phyloP scores from a whole-genome alignment of 2,113 vertebrate species.

The Tragelaphus buxtoni region DNA sequence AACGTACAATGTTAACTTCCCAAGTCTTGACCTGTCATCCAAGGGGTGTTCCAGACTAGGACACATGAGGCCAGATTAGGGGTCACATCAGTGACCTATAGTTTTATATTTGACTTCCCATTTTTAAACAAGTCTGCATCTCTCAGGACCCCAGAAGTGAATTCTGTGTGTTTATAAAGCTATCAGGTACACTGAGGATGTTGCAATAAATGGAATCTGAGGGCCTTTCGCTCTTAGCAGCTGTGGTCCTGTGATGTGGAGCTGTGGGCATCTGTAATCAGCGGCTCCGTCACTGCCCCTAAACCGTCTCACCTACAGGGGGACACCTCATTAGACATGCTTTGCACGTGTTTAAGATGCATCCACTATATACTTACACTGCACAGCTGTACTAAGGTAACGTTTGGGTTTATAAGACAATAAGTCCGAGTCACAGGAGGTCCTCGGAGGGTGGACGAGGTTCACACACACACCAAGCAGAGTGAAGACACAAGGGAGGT shows the following conservation, averaged over 20 bases:
- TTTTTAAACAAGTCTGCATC: not conserved
- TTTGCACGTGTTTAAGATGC: rapidly evolving
- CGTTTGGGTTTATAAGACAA: rapidly evolving
- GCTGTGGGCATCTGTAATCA: rapidly evolving
- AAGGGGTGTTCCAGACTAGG: rapidly evolving
- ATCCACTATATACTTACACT: rapidly evolving
- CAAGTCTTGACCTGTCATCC: not conserved
- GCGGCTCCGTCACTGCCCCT: rapidly evolving
- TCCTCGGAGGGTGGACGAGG: rapidly evolving
- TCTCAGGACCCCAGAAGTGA: not conserved
- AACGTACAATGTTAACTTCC: rapidly evolving
- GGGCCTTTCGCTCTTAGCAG: rapidly evolving
- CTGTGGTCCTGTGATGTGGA: rapidly evolving
- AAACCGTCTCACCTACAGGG: rapidly evolving
- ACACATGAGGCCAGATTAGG: not conserved
- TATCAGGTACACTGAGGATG: not conserved
- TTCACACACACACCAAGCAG: rapidly evolving
- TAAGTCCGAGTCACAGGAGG: too few species aligned
- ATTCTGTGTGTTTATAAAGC: not conserved
- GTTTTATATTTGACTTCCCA: not conserved
- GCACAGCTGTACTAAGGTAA: rapidly evolving
- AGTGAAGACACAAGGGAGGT: rapidly evolving
- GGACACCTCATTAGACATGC: rapidly evolving
- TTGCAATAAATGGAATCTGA: rapidly evolving
- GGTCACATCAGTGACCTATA: rapidly evolving